phyloP scores from a whole-genome alignment of 1,140 invertebrate species.

The Chrysomallon squamiferum region DNA sequence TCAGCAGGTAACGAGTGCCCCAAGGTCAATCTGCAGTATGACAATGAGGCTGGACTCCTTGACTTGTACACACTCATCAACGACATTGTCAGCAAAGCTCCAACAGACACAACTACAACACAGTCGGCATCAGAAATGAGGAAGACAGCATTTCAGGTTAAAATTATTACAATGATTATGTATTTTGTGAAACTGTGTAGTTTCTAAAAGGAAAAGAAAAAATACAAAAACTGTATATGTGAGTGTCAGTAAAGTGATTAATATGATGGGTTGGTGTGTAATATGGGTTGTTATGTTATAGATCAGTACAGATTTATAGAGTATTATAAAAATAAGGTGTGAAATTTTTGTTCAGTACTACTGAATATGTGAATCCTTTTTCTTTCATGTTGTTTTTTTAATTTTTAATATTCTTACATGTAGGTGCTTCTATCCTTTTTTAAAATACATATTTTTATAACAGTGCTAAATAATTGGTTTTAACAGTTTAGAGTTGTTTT shows the following conservation, averaged over 20 bases:
- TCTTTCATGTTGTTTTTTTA: too few species aligned
- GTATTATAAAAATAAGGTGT: neutral
- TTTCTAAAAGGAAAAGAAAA: neutral
- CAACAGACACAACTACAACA: neutral
- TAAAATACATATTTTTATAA: too few species aligned
- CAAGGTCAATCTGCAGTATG: constrained; percentile 52
- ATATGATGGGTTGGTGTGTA: neutral
- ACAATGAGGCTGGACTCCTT: constrained; percentile 37
- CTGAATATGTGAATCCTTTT: too few species aligned
- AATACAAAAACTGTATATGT: neutral
- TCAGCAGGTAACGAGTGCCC: constrained; percentile 42
- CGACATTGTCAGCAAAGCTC: constrained; percentile 19
- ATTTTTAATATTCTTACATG: too few species aligned
- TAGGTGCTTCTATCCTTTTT: too few species aligned
- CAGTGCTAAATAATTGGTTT: too few species aligned
- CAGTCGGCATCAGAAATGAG: constrained; percentile 21
- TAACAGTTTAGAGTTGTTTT: too few species aligned
- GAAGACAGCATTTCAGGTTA: constrained; percentile 44
- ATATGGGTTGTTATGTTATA: neutral
- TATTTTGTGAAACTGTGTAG: too few species aligned
- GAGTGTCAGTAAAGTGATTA: neutral
- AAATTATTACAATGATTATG: neutral
- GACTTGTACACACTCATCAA: constrained; percentile 32
- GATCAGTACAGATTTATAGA: neutral
- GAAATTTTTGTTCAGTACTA: neutral